Conservation (phyloP, 2,888 invertebrate genomes). For the Drosophila tripunctata region DNA sequence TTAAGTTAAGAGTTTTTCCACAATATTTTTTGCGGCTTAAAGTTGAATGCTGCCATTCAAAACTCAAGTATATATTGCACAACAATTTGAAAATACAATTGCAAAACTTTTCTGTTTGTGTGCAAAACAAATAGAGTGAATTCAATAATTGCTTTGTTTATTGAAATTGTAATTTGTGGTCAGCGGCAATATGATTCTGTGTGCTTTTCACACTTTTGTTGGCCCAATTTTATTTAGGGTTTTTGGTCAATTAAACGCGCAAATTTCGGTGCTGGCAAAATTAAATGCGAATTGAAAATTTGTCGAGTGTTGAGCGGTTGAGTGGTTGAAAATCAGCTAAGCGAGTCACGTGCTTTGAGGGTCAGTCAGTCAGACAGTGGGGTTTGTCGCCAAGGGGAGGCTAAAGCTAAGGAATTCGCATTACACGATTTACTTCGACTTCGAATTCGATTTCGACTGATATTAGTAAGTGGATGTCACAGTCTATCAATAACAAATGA, state of each 20-base stretch:
- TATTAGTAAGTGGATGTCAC: conserved; percentile 34
- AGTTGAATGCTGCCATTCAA: conserved; percentile 21
- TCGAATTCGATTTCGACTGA: neutral
- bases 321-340: conserved; percentile 35
- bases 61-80: conserved; percentile 6
- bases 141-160: conserved; percentile 25
- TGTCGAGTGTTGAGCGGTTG: conserved; percentile 14
- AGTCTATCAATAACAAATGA: conserved; percentile 49
- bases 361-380: conserved; percentile 43
- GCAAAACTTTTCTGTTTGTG: neutral
- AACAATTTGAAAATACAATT: neutral
- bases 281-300: conserved; percentile 18
- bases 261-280: conserved; percentile 34
- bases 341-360: conserved; percentile 68
- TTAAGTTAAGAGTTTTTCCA: conserved; percentile 36
- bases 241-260: conserved; percentile 37
- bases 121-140: conserved; percentile 13
- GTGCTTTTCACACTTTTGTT: neutral
- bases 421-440: conserved; percentile 35
- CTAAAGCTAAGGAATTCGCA: conserved; percentile 62
- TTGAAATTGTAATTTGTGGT: conserved; percentile 10
- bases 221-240: conserved; percentile 4
- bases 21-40: conserved; percentile 33
- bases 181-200: neutral
- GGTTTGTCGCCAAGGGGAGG: conserved; percentile 74